Conservation (phyloP, 2,797 vertebrate genomes). For the Cossypha niveicapilla region DNA sequence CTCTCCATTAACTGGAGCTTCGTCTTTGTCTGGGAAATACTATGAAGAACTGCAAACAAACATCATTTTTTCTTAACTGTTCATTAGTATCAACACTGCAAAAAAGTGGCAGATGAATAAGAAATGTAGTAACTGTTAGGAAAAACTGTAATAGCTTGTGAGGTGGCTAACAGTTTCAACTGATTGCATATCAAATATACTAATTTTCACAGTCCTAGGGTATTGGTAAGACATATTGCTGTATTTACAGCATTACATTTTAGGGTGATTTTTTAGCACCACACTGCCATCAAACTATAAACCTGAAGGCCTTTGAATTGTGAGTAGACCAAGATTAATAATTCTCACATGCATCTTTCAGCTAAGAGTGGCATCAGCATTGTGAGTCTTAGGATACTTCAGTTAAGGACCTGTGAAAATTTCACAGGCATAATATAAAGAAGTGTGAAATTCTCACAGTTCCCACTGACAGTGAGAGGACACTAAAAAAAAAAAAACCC, state of each 20-base stretch:
- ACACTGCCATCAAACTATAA: neutral
- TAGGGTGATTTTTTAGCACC: neutral
- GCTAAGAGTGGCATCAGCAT: neutral
- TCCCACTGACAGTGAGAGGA: neutral
- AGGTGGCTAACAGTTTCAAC: neutral
- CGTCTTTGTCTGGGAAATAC: neutral
- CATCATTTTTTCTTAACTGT: neutral
- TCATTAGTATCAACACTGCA: neutral
- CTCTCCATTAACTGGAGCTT: neutral
- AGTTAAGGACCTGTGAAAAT: neutral
- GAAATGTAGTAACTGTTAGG: neutral
- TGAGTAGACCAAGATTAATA: neutral
- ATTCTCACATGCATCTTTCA: neutral
- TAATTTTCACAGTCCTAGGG: neutral
- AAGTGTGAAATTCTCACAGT: neutral
- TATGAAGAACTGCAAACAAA: neutral
- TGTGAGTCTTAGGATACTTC: neutral
- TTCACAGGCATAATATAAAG: neutral
- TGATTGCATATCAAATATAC: neutral
- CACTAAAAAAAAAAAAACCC: neutral
- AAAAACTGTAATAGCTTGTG: neutral
- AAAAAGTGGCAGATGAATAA: neutral
- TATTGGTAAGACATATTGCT: neutral
- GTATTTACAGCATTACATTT: neutral
- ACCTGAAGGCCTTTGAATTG: neutral